Percentiles rank a stretch among this genome's conserved stretches.
These are phyloP conservation scores for Gambusia yucatana DNA, from an alignment of 2,797 vertebrate species.

Conservation along the genomic window DNA sequence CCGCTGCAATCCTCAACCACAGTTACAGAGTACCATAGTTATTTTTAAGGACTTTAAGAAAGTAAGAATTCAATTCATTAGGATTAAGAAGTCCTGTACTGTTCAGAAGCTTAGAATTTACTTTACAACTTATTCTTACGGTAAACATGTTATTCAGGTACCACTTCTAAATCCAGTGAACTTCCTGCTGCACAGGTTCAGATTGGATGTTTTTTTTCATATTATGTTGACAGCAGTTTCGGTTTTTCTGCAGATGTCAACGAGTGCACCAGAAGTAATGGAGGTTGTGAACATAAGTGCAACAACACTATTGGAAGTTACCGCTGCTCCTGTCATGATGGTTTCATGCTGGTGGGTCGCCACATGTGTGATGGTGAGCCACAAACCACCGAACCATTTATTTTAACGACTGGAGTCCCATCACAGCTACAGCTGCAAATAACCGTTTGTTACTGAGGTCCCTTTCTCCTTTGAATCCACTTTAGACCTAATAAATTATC, in stretches of 20 bases:
- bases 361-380: conserved; percentile 87
- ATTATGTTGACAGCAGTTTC: conserved; percentile 30
- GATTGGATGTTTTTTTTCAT: conserved; percentile 25
- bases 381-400: conserved; percentile 8
- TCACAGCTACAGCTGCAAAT: conserved; percentile 13
- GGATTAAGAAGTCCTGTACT: neutral
- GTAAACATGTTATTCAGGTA: neutral
- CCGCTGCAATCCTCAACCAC: conserved; percentile 39
- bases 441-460: neutral
- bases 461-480: neutral
- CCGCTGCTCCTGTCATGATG: conserved; percentile 88
- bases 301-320: conserved; percentile 91
- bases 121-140: neutral
- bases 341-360: conserved; percentile 84
- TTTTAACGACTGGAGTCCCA: conserved; percentile 11
- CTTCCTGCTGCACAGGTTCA: neutral
- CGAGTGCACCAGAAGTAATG: conserved; percentile 86
- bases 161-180: neutral
- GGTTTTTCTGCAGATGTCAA: conserved; percentile 85
- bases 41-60: conserved; percentile 25
- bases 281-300: conserved; percentile 90
- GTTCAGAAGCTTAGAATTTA: neutral
- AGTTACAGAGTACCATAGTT: conserved; percentile 27
- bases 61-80: conserved; percentile 2
- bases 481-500: neutral